phyloP scores from a whole-genome alignment of 2,113 vertebrate species.

The Platysteira castanea region DNA sequence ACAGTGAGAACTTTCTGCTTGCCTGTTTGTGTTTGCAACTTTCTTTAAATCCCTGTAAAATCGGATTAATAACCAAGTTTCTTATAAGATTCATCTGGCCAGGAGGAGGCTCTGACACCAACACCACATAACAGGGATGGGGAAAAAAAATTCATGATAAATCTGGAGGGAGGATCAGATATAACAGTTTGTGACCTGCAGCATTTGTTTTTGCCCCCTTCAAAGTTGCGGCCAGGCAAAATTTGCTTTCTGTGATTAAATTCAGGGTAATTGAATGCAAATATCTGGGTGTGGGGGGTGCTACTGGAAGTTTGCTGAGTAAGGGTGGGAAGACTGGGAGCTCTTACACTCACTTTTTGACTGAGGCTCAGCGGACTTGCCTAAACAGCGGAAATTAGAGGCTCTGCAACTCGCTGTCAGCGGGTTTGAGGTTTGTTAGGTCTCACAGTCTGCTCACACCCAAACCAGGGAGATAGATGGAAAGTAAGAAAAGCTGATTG shows the following conservation, averaged over 20 bases:
- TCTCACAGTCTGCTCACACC: neutral
- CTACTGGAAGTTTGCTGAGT: neutral
- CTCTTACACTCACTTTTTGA: neutral
- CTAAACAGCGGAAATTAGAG: neutral
- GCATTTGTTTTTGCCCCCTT: neutral
- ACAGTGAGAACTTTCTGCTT: neutral
- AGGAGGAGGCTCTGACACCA: neutral
- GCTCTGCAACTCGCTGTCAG: neutral
- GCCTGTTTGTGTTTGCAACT: neutral
- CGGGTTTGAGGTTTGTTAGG: neutral
- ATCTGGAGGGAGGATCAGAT: neutral
- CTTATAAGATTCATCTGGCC: neutral
- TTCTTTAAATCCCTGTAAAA: neutral
- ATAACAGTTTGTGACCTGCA: neutral
- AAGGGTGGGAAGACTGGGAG: neutral
- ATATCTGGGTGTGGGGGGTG: neutral
- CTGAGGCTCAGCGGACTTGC: neutral
- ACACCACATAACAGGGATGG: neutral
- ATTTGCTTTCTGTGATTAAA: constrained; percentile 16
- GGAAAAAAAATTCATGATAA: neutral
- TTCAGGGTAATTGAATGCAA: neutral
- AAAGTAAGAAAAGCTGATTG: neutral
- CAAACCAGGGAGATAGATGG: neutral
- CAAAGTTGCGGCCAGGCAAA: neutral
- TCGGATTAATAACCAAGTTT: neutral